These are phyloP conservation scores for Rhinopithecus roxellana DNA, from an alignment of 2,113 vertebrate species.

Conservation along the genomic window DNA sequence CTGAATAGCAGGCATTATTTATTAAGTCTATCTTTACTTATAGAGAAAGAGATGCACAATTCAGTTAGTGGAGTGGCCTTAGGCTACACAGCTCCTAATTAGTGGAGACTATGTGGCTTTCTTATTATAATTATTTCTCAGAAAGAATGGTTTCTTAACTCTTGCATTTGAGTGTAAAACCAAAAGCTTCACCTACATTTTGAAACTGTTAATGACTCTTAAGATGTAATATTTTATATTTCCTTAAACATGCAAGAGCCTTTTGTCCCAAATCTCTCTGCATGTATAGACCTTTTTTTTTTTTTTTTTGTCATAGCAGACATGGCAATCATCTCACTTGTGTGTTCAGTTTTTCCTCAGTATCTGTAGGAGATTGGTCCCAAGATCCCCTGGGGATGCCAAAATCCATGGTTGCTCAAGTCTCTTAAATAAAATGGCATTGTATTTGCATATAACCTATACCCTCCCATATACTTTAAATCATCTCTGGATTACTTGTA, in stretches of 20 bases:
- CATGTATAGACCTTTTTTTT: no score
- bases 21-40: neutral
- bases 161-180: neutral
- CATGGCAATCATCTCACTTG: fast-evolving
- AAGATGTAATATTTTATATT: neutral
- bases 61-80: neutral
- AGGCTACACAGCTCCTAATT: neutral
- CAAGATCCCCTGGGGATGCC: neutral
- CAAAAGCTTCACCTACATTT: neutral
- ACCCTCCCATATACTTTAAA: neutral
- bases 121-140: neutral
- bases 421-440: neutral
- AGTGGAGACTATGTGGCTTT: neutral
- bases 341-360: neutral
- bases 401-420: neutral
- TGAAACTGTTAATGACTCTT: neutral
- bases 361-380: neutral
- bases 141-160: neutral
- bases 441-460: neutral
- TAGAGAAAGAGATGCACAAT: neutral
- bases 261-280: neutral
- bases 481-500: neutral
- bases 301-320: neutral
- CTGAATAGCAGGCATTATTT: neutral
- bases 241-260: neutral